Base-by-base conservation (phyloP, 2,888 invertebrate genomes). In the Mongoloraphidia duomilia region DNA sequence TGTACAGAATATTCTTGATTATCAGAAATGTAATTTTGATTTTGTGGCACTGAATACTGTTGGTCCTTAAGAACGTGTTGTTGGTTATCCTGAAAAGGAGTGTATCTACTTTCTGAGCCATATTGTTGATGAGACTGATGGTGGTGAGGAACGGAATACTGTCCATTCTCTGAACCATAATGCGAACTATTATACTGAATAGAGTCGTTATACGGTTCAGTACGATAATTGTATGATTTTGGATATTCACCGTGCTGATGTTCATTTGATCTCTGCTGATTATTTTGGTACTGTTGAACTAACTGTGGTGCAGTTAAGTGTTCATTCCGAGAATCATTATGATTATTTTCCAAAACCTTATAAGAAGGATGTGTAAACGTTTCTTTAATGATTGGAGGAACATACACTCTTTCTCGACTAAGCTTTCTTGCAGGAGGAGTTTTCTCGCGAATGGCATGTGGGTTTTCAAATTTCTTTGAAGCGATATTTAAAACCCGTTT, bases 381-480 rank as follows among this genome's bases (percentile, higher is more conserved):
- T 36, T 48, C 48, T 35, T 48, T 48, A 12, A 48, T 43, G n/a
- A 48, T 46, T 11, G 56, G 51, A 11, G 60, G 57, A 9, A 56
- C 53, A 14, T 56, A 54, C n/a, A 61, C 56, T 47, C 61, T 61
- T 37, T 64, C 65, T 51, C 59, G 64, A 47, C 61, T 63, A 12
- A 61, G 44, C 54, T 58, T 61, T 43, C 61, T 56, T 26, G 47
- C 47, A 37, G 47, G 45, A 46, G 34, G 49, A 56, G 62, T 63
- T 44, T 49, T 51, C 40, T 54, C 54, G 14, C 37, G 35, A 9
- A 13, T 12, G 9, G 17, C n/a, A 40, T 55, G 36, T n/a, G 57
- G 49, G 42, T 60, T 58, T 56, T 79, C 79, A 57, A 78, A 79
- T 62, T 74, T 77, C 17, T 71, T 67, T 1, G 74, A 71, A 14